Evolutionary conservation across 2,888 invertebrate species (phyloP).

Genomic region (Chrysotoxum bicinctum): DNA sequence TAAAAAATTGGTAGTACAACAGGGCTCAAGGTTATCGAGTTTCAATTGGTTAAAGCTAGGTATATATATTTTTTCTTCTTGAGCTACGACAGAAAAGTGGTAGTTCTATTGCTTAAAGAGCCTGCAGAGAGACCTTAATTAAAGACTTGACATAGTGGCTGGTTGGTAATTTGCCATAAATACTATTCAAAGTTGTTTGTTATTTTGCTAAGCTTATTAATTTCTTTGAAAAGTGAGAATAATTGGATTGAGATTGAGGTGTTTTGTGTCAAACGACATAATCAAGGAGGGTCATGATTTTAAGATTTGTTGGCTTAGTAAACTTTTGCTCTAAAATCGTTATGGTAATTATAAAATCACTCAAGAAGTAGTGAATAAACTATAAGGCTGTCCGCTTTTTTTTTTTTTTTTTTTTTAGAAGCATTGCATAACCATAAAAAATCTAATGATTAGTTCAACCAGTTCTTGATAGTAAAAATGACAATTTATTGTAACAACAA

Average conservation of each 20-base stretch:
- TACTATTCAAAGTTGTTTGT: neutral
- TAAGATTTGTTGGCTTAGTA: neutral
- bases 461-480: neutral
- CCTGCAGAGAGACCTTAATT: neutral
- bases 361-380: neutral
- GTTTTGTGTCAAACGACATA: neutral
- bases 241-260: neutral
- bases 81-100: conserved; percentile 1
- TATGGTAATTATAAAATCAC: neutral
- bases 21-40: conserved; percentile 22
- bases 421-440: too few species aligned
- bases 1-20: neutral
- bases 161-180: neutral
- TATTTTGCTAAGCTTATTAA: neutral
- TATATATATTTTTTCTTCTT: neutral
- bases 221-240: neutral
- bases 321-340: neutral
- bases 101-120: neutral
- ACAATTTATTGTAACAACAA: neutral
- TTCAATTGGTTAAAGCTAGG: neutral
- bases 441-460: neutral
- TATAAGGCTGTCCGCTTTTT: too few species aligned
- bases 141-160: conserved; percentile 1
- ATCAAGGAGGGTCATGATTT: neutral
- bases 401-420: too few species aligned